Base-by-base conservation (phyloP, 2,113 vertebrate species). In the Hippocampus comes region DNA sequence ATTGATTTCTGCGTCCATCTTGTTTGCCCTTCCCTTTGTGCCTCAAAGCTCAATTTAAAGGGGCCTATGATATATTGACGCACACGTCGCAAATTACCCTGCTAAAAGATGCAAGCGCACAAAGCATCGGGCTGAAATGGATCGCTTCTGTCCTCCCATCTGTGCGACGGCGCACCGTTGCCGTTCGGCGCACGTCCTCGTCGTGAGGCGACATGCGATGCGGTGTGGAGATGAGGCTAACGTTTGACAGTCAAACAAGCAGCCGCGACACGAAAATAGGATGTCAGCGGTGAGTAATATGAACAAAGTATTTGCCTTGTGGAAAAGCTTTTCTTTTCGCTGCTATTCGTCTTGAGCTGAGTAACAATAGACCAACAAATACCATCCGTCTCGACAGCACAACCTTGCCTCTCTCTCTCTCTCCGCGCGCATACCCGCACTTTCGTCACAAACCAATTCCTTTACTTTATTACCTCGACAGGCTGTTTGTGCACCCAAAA, bases 1-100 rank as follows among this genome's bases (percentile, higher is more conserved):
- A 91, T 89, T 90, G 88, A 90, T 91, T 89, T 89, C 82, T 80
- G 79, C 79, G 84, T 89, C 88, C 84, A 84, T 89, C 87, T 85
- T 78, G 84, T 88, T 91, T 89, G 87, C 85, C 84, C 85, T 87
- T 86, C 88, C 85, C 79, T 88, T 87, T 90, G 85, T 88, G 87
- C 87, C 86, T 76, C 78, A 72, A 81, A 89, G 82, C 83, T 87
- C 84, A 84, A 87, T 90, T 81, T 86, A 76, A 83, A 73, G 67
- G 71, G 71, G 71, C 78, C 85, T 82, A 76, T 88, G 89, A 90
- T 89, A 84, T 89, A 91, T 90, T 88, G 89, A 88, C 72, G 70
- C 41, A 25, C 34, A 41, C 53, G 0, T 69, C 48, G 72, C 67
- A 77, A 91, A 90, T 87, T 89, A 85, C 82, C 83, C 80, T 49